These are phyloP conservation scores for Saccopteryx leptura DNA, from an alignment of 2,113 vertebrate species.

Conservation along the genomic window DNA sequence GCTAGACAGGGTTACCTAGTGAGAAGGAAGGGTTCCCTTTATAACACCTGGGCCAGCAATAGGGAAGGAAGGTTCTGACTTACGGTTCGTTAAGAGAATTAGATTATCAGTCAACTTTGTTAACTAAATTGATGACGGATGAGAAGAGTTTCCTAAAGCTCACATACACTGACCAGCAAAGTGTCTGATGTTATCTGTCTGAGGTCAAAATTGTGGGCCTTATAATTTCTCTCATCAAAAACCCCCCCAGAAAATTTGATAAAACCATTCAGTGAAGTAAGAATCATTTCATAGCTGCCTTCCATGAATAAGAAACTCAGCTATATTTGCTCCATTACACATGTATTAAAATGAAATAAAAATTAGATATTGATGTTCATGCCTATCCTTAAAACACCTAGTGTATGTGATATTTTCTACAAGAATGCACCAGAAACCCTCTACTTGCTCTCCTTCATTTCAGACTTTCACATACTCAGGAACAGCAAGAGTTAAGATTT, in stretches of 20 bases:
- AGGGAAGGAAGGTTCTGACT: neutral
- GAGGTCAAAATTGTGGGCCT: neutral
- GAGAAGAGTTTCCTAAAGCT: neutral
- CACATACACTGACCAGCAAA: neutral
- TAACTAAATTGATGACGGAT: neutral
- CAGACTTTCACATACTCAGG: neutral
- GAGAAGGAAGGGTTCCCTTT: neutral
- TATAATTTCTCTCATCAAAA: neutral
- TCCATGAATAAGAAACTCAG: slow-evolving; percentile 3
- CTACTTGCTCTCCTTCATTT: neutral
- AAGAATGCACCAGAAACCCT: neutral
- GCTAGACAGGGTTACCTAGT: neutral
- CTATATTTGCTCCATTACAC: slow-evolving; percentile 27
- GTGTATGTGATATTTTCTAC: neutral
- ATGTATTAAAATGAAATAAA: slow-evolving; percentile 27
- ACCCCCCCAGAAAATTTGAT: neutral
- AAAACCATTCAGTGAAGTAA: neutral
- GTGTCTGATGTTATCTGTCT: neutral
- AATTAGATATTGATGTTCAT: slow-evolving; percentile 46
- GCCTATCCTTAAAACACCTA: neutral
- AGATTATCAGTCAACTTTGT: neutral
- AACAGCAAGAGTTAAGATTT: slow-evolving; percentile 28
- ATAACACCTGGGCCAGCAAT: neutral
- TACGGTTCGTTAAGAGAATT: neutral
- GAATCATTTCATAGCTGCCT: slow-evolving; percentile 7